These are phyloP conservation scores for Catocala fraxini DNA, from an alignment of 2,888 invertebrate species.

Conservation along the genomic window DNA sequence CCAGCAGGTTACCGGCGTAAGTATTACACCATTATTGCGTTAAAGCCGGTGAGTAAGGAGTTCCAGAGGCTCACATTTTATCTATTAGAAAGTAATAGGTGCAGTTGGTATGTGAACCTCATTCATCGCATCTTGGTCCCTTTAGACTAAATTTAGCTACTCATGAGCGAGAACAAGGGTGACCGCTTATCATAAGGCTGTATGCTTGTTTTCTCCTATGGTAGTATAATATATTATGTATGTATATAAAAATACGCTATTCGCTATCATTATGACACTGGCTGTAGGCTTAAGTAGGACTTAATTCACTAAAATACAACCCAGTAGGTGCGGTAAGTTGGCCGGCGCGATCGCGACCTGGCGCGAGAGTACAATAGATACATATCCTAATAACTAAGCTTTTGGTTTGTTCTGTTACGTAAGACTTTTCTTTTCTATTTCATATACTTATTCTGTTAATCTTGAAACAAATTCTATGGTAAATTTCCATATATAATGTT, in stretches of 20 bases:
- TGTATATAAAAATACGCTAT: constrained; percentile 8
- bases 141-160: no score
- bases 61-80: no score
- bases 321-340: constrained; percentile 35
- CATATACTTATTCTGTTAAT: not conserved
- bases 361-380: constrained; percentile 19
- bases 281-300: constrained; percentile 34
- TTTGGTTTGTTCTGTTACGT: constrained; percentile 13
- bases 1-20: no score
- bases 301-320: constrained; percentile 52
- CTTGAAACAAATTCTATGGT: not conserved
- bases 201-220: no score
- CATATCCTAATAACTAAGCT: constrained; percentile 20
- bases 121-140: no score
- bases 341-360: constrained; percentile 18
- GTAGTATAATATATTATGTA: no score
- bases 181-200: no score
- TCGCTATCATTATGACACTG: constrained; percentile 9
- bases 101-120: no score
- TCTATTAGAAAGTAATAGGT: no score
- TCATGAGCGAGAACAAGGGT: no score
- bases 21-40: no score
- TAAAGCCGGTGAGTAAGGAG: no score
- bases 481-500: not conserved
- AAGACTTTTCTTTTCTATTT: not conserved